Evolutionary conservation across 2,888 invertebrate genomes (phyloP).

Genomic region (Sthenelais limicola): DNA sequence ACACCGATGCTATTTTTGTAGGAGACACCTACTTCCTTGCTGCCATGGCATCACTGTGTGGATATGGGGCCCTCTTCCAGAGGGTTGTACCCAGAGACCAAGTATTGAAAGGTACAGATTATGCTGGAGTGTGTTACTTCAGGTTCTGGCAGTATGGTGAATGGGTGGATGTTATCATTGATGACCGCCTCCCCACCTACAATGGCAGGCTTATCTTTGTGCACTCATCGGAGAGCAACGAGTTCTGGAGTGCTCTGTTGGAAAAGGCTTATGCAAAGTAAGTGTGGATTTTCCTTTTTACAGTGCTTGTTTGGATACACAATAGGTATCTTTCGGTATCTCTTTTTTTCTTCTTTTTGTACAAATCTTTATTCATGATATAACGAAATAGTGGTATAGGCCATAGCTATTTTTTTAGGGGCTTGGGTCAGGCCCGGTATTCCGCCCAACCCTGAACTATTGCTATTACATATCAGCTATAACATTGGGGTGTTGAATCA

Average conservation of each 20-base stretch:
- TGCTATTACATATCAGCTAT: too few species aligned
- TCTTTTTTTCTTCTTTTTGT: too few species aligned
- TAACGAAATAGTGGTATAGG: too few species aligned
- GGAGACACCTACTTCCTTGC: conserved; percentile 88
- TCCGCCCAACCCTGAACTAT: too few species aligned
- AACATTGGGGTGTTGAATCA: too few species aligned
- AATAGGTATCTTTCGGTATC: too few species aligned
- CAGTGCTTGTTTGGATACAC: too few species aligned
- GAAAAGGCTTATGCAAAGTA: conserved; percentile 96
- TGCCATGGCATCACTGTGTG: conserved; percentile 92
- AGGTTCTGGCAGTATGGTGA: conserved; percentile 93
- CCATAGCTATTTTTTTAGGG: too few species aligned
- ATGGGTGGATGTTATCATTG: conserved; percentile 91
- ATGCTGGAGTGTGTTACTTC: conserved; percentile 82
- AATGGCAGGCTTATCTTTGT: conserved; percentile 88
- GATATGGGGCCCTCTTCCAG: conserved; percentile 86
- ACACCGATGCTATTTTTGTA: too few species aligned
- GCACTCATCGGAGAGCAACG: conserved; percentile 86
- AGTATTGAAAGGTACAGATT: conserved; percentile 14
- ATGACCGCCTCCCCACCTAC: conserved; percentile 91
- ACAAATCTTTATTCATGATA: too few species aligned
- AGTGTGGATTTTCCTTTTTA: too few species aligned
- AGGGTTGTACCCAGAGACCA: conserved; percentile 92
- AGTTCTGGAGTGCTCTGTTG: conserved; percentile 95
- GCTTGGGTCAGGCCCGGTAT: too few species aligned